Percentiles rank a stretch among this genome's conserved stretches.
These are phyloP conservation scores for Pyrgus malvae DNA, from an alignment of 2,888 invertebrate species.

Conservation along the genomic window DNA sequence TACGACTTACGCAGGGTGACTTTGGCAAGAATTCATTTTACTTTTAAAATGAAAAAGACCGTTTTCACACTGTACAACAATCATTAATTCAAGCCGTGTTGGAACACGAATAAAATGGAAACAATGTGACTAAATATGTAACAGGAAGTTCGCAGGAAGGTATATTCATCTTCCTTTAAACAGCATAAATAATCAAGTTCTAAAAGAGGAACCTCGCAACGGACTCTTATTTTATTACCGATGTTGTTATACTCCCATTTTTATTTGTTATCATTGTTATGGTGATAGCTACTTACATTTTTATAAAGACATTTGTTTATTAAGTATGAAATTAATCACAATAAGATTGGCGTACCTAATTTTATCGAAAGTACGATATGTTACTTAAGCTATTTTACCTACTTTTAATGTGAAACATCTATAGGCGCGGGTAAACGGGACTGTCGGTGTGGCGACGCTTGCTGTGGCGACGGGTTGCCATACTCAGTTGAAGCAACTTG, in stretches of 20 bases:
- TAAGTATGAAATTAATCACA: too few species aligned
- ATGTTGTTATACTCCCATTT: background rate
- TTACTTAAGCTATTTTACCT: too few species aligned
- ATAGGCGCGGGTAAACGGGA: too few species aligned
- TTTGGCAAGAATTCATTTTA: slow-evolving; percentile 8
- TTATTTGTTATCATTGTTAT: background rate
- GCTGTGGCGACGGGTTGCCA: too few species aligned
- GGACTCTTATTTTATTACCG: background rate
- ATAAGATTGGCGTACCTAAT: too few species aligned
- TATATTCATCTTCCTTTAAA: slow-evolving; percentile 35
- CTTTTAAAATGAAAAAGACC: slow-evolving; percentile 23
- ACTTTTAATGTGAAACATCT: too few species aligned
- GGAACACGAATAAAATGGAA: slow-evolving; percentile 40
- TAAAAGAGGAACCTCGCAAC: background rate
- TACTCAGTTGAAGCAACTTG: too few species aligned
- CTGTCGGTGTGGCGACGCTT: too few species aligned
- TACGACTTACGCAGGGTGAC: slow-evolving; percentile 6
- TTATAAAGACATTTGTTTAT: too few species aligned
- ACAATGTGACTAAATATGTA: slow-evolving; percentile 41
- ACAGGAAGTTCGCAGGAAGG: slow-evolving; percentile 26
- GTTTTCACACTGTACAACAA: slow-evolving; percentile 36
- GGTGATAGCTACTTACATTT: background rate
- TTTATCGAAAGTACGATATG: too few species aligned
- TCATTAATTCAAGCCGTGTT: slow-evolving; percentile 13
- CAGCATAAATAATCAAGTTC: slow-evolving; percentile 37